A percentile compares a stretch with the other conserved stretches of the same genome.
Evolutionary conservation across 2,113 vertebrate genomes (phyloP).

Genomic region (Pollachius pollachius): DNA sequence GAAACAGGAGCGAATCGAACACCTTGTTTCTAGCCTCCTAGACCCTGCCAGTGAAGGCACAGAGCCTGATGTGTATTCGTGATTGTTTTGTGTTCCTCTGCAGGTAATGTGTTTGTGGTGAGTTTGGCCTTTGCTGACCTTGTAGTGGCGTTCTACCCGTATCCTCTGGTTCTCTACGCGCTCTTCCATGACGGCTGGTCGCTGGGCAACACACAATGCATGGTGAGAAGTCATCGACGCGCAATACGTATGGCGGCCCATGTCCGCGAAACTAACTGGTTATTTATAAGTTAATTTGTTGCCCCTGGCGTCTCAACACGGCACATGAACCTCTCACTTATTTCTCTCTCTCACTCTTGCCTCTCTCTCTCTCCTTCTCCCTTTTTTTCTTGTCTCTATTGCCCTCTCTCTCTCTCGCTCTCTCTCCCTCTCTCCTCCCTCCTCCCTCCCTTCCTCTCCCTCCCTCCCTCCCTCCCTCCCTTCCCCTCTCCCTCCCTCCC

Average conservation of each 20-base stretch:
- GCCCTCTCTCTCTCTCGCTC: background rate
- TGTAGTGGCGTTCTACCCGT: constrained; percentile 89
- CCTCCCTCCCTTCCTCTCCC: too few species aligned
- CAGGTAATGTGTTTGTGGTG: constrained; percentile 91
- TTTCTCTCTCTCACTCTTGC: background rate
- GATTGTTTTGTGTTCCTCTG: too few species aligned
- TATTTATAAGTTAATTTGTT: background rate
- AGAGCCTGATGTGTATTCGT: too few species aligned
- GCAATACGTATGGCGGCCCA: background rate
- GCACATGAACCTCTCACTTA: too few species aligned
- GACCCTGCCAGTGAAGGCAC: too few species aligned
- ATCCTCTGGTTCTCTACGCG: constrained; percentile 84
- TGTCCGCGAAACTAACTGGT: background rate
- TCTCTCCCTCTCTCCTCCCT: too few species aligned
- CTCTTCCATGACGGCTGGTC: constrained; percentile 88
- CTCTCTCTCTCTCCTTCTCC: background rate
- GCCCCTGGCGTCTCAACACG: too few species aligned
- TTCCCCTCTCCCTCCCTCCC: too few species aligned
- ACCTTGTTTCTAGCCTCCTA: too few species aligned
- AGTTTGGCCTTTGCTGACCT: constrained; percentile 89
- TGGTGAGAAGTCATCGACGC: constrained; percentile 57
- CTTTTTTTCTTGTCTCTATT: background rate
- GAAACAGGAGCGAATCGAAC: too few species aligned
- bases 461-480: too few species aligned
- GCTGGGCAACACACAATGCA: constrained; percentile 84